Evolutionary conservation across 1,140 invertebrate species (phyloP), one percentile per base, ranked within the genome.

Genomic region (Scaptomyza pallida): DNA sequence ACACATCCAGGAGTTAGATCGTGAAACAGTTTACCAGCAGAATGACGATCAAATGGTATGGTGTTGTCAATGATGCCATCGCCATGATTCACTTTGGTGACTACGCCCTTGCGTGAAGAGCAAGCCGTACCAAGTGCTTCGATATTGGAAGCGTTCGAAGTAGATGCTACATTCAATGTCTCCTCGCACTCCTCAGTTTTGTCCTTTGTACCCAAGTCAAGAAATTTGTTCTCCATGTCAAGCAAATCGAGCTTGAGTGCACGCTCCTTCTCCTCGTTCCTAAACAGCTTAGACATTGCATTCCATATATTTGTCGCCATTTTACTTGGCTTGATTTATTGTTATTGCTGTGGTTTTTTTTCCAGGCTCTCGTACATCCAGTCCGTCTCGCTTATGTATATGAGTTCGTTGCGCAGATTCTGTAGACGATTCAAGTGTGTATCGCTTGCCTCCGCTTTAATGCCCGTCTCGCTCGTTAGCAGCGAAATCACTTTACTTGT

Each of bases 311-410:
- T n/a, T n/a, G 13, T 15, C 5, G 61, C 10, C 71, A 79, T 75
- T 2, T 16, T 23, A 6, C 23, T 26, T 23, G 21, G 21, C 21
- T 3, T 4, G 3, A 5, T 23, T n/a, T 35, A 5, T 48, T 54
- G 5, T 54, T 85, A 90, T 30, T 74, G 70, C 17, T 78, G 72
- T 3, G 67, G 72, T 47, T 78, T 88, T 23, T 77, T 91, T 4
- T 91, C 89, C 4, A 90, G 50, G 15, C 86, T 92, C 56, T 95
- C 94, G 92, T 94, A 95, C 89, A 94, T 93, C 94, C 94, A 95
- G 75, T 95, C 94, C 4, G 94, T 95, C 10, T 92, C 92, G 89
- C 94, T 95, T 10, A 95, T 91, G 77, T 94, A 94, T 51, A 94
- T 94, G 33, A 95, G 89, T 90, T 95, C 94, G 82, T 94, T 95